Conservation (phyloP, 2,113 vertebrate genomes). For the Coracopsis vasa region DNA sequence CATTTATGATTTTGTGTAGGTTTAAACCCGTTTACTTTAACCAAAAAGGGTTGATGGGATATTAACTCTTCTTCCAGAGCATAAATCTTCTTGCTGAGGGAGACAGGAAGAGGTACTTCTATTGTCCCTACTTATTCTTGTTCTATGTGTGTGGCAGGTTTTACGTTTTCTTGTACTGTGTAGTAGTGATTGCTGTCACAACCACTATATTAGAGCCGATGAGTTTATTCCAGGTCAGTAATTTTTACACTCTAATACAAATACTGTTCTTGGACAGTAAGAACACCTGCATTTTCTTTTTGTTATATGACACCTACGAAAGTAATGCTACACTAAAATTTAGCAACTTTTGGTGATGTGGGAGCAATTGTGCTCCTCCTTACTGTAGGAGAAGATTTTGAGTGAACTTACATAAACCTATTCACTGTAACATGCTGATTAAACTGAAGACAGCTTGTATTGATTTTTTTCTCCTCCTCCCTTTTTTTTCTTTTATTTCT, state of each 20-base stretch:
- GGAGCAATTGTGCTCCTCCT: slow-evolving; percentile 46
- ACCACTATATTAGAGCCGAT: neutral
- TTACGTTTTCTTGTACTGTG: neutral
- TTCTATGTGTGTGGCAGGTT: neutral
- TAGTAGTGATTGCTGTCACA: neutral
- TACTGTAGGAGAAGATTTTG: neutral
- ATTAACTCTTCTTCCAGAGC: neutral
- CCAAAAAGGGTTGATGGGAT: neutral
- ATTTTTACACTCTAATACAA: neutral
- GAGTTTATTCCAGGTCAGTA: slow-evolving; percentile 32
- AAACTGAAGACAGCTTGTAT: slow-evolving; percentile 59
- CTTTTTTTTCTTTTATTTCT: neutral
- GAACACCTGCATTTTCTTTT: slow-evolving; percentile 26
- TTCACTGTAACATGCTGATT: slow-evolving; percentile 61
- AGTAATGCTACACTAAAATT: slow-evolving; percentile 41
- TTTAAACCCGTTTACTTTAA: neutral
- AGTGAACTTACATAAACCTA: slow-evolving; percentile 46
- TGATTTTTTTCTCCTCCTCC: slow-evolving; percentile 28
- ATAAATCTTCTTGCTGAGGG: neutral
- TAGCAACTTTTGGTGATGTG: slow-evolving; percentile 47
- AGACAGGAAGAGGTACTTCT: neutral
- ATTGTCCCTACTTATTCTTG: neutral
- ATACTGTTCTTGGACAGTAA: neutral
- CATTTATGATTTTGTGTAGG: neutral
- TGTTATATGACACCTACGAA: slow-evolving; percentile 17